These are phyloP conservation scores for Lumbricus terrestris DNA, from an alignment of 2,888 invertebrate species.

Conservation along the genomic window DNA sequence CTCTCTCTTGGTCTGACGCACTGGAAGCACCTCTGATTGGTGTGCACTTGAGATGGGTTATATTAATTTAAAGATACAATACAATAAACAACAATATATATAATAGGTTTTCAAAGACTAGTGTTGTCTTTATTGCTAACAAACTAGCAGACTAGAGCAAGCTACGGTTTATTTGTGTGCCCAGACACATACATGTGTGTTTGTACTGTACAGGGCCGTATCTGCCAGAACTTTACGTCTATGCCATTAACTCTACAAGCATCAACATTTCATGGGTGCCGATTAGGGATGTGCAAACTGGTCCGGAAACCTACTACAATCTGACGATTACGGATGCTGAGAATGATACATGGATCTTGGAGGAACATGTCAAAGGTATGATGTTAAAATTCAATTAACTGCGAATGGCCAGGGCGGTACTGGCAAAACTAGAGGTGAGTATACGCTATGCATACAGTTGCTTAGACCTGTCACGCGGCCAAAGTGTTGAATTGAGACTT, in stretches of 20 bases:
- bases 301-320: background rate
- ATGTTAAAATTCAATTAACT: background rate
- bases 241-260: background rate
- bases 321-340: background rate
- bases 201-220: background rate
- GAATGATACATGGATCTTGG: background rate
- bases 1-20: no score
- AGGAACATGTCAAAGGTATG: background rate
- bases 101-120: no score
- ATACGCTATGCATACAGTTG: no score
- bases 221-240: background rate
- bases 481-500: no score
- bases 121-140: no score
- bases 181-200: no score
- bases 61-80: no score
- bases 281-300: background rate
- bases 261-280: background rate
- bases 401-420: background rate
- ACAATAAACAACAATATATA: no score
- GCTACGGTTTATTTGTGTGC: background rate
- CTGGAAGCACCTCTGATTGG: no score
- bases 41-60: no score
- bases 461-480: no score
- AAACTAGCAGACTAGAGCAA: background rate
- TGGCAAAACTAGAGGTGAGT: no score